phyloP scores from a whole-genome alignment of 1,140 invertebrate species.

The Leucophenga varia region DNA sequence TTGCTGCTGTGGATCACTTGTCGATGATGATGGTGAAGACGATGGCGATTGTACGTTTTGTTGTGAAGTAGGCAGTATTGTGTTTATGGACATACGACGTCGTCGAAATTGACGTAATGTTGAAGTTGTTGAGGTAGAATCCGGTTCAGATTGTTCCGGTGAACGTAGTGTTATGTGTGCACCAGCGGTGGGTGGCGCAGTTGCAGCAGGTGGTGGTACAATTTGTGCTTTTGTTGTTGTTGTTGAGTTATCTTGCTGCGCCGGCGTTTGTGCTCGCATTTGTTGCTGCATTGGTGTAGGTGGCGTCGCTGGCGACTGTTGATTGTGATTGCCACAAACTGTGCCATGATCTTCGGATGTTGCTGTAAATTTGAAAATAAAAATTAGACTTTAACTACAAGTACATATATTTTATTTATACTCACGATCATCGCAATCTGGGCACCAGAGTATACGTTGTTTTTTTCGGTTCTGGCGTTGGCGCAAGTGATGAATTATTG shows the following conservation, averaged over 20 bases:
- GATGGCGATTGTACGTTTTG: no score
- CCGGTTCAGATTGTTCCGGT: constrained; percentile 50
- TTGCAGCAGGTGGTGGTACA: no score
- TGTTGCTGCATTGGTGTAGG: no score
- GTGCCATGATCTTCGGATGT: constrained; percentile 24
- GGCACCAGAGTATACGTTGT: constrained; percentile 41
- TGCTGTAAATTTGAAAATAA: constrained; percentile 13
- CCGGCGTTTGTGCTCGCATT: no score
- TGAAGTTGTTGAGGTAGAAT: constrained; percentile 36
- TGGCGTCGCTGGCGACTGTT: no score
- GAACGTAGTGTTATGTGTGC: constrained; percentile 41
- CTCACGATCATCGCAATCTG: constrained; percentile 50
- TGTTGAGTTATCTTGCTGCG: no score
- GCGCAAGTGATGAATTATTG: no score
- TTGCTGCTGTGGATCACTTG: not conserved
- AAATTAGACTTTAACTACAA: constrained; percentile 5
- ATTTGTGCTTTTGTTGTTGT: no score
- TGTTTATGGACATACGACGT: no score
- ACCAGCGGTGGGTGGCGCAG: constrained; percentile 15
- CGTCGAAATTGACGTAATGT: constrained; percentile 45
- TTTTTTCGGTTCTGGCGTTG: constrained; percentile 26
- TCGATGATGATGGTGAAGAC: constrained; percentile 1
- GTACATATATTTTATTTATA: constrained; percentile 1
- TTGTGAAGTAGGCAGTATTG: no score
- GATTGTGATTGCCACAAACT: no score